phyloP scores from a whole-genome alignment of 2,888 invertebrate species.

The Pollenia labialis region DNA sequence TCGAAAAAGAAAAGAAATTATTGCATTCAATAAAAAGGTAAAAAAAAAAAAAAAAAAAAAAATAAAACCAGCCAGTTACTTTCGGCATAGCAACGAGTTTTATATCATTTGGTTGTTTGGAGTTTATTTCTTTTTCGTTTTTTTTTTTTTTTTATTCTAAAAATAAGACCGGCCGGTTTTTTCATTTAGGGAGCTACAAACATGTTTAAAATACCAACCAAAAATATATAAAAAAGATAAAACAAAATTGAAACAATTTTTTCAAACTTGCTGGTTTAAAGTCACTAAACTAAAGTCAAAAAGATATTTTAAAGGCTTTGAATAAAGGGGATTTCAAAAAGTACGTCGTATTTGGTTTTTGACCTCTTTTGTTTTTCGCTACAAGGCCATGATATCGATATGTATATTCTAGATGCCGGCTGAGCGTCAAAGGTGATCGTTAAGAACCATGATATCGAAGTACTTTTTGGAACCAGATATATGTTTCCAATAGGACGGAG shows the following conservation, averaged over 20 bases:
- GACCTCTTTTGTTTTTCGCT: too few species aligned
- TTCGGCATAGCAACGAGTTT: constrained; percentile 82
- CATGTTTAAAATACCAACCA: constrained; percentile 70
- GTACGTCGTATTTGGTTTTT: too few species aligned
- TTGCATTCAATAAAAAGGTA: constrained; percentile 69
- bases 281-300: constrained; percentile 30
- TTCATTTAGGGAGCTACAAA: constrained; percentile 58
- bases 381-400: too few species aligned
- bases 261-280: constrained; percentile 27
- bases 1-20: constrained; percentile 72
- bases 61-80: constrained; percentile 76
- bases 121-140: not conserved
- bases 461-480: too few species aligned
- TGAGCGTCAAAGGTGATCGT: too few species aligned
- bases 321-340: too few species aligned
- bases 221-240: constrained; percentile 36
- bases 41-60: not conserved
- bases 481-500: too few species aligned
- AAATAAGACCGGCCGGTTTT: constrained; percentile 72
- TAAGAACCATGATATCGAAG: too few species aligned
- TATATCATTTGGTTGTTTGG: constrained; percentile 41
- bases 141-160: constrained; percentile 54
- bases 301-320: not conserved
- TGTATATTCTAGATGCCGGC: too few species aligned
- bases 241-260: constrained; percentile 70